phyloP scores from a whole-genome alignment of 2,797 vertebrate genomes.

The Enteromius anoplus region DNA sequence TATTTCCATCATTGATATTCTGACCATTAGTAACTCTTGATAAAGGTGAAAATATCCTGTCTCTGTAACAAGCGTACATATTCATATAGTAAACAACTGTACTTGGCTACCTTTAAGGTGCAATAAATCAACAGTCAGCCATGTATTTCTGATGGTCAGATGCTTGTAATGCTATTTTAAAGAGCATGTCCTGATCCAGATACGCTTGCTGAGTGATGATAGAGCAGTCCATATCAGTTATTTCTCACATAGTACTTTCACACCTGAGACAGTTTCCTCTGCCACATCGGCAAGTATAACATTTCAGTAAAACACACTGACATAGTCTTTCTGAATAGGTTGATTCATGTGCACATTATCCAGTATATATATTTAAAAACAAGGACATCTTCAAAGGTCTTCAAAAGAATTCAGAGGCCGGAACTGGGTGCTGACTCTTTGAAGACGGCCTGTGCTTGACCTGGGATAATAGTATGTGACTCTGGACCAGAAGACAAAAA shows the following conservation, averaged over 20 bases:
- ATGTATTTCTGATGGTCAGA: neutral
- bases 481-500: neutral
- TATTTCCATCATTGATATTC: neutral
- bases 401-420: slow-evolving; percentile 13
- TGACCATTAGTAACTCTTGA: neutral
- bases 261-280: neutral
- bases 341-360: slow-evolving; percentile 3
- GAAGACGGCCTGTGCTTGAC: neutral
- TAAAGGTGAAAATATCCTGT: neutral
- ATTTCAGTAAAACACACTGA: neutral
- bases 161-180: slow-evolving; percentile 23
- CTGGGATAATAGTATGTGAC: neutral
- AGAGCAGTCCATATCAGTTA: neutral
- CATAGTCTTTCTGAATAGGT: neutral
- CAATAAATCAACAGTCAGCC: neutral
- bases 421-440: neutral
- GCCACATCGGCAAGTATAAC: neutral
- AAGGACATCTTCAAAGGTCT: neutral
- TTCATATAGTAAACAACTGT: neutral
- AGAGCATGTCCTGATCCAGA: slow-evolving; percentile 6
- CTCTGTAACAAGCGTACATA: neutral
- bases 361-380: slow-evolving; percentile 5
- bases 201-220: slow-evolving; percentile 3
- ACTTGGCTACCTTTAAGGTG: neutral
- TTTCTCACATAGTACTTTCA: slow-evolving; percentile 15